Evolutionary conservation across 1,140 invertebrate genomes (phyloP), one percentile per base, ranked within the genome.

Genomic region (Drosophila tristis): DNA sequence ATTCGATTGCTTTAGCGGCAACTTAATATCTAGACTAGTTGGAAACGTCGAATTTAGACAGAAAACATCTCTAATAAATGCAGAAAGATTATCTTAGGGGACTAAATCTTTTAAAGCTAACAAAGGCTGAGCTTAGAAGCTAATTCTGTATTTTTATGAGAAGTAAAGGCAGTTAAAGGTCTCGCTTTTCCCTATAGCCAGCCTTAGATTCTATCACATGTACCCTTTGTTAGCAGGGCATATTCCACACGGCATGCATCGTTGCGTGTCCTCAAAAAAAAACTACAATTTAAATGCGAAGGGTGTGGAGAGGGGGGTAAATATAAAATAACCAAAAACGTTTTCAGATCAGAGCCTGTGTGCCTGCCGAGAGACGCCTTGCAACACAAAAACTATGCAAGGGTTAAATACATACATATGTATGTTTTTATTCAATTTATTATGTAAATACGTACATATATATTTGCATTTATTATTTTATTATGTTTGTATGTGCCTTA

Each of bases 201-300:
- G 0, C 3, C 8, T 9, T 35, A 35, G 2, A 9, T 11, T 35
- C 26, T 1, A 29, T 29, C 6, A 29, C 7, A 9, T 3, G 0
- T 35, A 11, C 35, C 31, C 9, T 4, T 39, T 39, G 4, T 4
- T 11, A 11, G 11, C 11, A 57, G 65, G 11, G 64, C 16, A 56
- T 68, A 9, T 42, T 2, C 13, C 8, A 6, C 20, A 20, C 20
- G 20, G 51, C 15, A 31, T 8, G 2, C 8, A 39, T 26, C n/a
- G 53, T 74, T 75, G 72, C 72, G 72, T 74, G 71, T 74, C 39
- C 54, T 43, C 20, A 53, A 57, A 53, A 57, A 48, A 74, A 64
- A 71, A 64, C 56, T 73, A 56, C 29, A 71, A 68, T 51, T 48
- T 23, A 51, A 51, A 51, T 35, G 4, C 20, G 1, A 20, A 20